Percentiles rank a stretch among this genome's conserved stretches.
These are phyloP conservation scores for Gavia stellata DNA, from an alignment of 2,113 vertebrate species.

Conservation along the genomic window DNA sequence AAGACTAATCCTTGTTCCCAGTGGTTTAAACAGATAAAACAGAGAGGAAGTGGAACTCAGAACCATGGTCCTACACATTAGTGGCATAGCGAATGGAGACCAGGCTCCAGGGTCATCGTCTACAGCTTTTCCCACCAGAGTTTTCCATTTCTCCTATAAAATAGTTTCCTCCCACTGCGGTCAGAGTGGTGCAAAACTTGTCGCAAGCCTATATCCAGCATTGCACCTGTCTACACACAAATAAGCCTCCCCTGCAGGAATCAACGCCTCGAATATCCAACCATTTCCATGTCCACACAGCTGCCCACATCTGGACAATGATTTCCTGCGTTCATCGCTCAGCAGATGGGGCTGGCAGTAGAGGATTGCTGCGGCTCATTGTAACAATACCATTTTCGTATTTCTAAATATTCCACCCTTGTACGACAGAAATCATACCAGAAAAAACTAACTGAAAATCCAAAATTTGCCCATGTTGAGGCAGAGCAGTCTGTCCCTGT, in stretches of 20 bases:
- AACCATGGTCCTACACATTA: not conserved
- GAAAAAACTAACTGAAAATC: not conserved
- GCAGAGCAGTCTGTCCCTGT: not conserved
- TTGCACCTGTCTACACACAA: not conserved
- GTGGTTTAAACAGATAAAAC: not conserved
- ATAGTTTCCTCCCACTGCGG: not conserved
- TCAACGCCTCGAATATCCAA: not conserved
- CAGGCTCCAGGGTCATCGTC: not conserved
- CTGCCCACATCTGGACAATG: not conserved
- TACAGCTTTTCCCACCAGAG: not conserved
- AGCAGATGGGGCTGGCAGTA: not conserved
- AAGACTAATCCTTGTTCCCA: not conserved
- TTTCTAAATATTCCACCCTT: too few relatives aligned
- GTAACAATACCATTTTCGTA: accelerated
- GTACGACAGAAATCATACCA: not conserved
- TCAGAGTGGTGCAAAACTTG: not conserved
- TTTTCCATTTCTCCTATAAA: not conserved
- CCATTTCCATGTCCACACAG: not conserved
- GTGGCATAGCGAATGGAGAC: not conserved
- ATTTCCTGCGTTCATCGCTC: not conserved
- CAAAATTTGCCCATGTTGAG: not conserved
- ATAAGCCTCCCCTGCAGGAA: not conserved
- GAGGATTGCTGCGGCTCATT: not conserved
- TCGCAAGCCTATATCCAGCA: not conserved
- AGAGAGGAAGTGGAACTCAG: not conserved